These are phyloP conservation scores for Theristicus caerulescens DNA, from an alignment of 2,113 vertebrate genomes.

Conservation along the genomic window DNA sequence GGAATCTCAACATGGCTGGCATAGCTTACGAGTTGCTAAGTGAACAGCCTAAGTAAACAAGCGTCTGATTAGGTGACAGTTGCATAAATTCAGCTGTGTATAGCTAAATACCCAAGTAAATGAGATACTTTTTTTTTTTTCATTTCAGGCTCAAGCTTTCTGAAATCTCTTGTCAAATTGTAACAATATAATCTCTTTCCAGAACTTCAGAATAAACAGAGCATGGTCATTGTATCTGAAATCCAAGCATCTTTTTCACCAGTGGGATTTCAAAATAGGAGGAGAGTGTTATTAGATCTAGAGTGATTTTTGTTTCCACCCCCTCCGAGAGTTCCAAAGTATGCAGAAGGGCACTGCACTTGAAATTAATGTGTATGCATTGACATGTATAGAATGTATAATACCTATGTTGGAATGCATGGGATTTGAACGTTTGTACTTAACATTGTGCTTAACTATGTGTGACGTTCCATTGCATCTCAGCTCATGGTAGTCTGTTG, in stretches of 20 bases:
- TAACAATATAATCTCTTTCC: neutral
- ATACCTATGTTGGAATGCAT: neutral
- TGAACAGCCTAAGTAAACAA: neutral
- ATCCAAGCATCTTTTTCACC: neutral
- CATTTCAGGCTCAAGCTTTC: neutral
- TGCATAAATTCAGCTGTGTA: neutral
- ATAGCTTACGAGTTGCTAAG: neutral
- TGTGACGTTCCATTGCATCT: neutral
- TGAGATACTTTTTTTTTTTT: neutral
- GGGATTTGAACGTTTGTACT: neutral
- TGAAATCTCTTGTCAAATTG: neutral
- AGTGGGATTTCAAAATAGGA: neutral
- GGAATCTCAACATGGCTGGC: neutral
- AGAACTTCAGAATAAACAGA: neutral
- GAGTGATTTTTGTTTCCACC: neutral
- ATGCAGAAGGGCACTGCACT: neutral
- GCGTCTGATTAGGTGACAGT: neutral
- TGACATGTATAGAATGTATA: neutral
- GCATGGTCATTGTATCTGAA: neutral
- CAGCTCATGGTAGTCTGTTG: neutral
- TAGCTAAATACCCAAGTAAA: neutral
- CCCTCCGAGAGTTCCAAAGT: neutral
- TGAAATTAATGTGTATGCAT: neutral
- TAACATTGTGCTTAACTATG: neutral
- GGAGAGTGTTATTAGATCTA: neutral